These are phyloP conservation scores for Cynoglossus semilaevis DNA, from an alignment of 2,113 vertebrate species.

Conservation along the genomic window DNA sequence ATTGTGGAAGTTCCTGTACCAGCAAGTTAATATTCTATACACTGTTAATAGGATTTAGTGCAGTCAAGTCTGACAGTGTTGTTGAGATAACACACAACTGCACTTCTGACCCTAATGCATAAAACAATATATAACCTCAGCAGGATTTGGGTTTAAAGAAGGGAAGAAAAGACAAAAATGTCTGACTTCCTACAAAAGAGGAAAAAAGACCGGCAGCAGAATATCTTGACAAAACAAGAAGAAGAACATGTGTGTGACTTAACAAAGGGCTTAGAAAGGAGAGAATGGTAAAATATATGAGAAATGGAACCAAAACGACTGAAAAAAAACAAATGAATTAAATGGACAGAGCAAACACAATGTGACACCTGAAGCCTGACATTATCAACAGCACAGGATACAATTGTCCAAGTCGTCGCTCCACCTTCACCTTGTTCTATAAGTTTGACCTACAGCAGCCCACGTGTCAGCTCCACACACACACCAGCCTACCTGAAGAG, in stretches of 20 bases:
- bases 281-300: conserved; percentile 37
- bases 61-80: conserved; percentile 46
- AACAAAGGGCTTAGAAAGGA: conserved; percentile 34
- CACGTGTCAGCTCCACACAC: conserved; percentile 17
- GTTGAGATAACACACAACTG: conserved; percentile 55
- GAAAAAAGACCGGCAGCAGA: conserved; percentile 34
- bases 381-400: conserved; percentile 29
- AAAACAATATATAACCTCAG: conserved; percentile 59
- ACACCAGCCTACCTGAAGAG: conserved; percentile 58
- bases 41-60: conserved; percentile 57
- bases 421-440: conserved; percentile 18
- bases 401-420: conserved; percentile 9
- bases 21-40: conserved; percentile 42
- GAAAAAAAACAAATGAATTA: conserved; percentile 22
- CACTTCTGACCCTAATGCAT: conserved; percentile 62
- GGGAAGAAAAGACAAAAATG: conserved; percentile 49
- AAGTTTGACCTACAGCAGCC: conserved; percentile 51
- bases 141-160: conserved; percentile 39
- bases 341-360: conserved; percentile 1
- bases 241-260: conserved; percentile 25
- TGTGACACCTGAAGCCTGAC: conserved; percentile 23
- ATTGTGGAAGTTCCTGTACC: too few species aligned
- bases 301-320: conserved; percentile 42
- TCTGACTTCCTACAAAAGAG: conserved; percentile 43
- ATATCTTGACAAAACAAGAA: conserved; percentile 55